Percentiles rank a stretch among this genome's conserved stretches.
Evolutionary conservation across 2,113 vertebrate genomes (phyloP).

Genomic region (Tapirus terrestris): DNA sequence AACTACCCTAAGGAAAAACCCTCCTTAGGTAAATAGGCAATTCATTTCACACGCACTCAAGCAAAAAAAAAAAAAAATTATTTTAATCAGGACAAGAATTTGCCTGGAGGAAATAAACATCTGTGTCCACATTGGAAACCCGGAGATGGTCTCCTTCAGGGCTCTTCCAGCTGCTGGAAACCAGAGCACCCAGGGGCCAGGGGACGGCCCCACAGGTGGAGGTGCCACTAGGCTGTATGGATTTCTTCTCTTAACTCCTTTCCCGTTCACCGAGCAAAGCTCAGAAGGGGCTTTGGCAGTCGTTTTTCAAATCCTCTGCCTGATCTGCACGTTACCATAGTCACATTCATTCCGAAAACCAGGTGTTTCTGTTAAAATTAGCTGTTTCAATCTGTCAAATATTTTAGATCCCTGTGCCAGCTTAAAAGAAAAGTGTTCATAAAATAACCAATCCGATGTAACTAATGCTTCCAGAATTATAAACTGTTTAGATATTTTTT

Average conservation of each 20-base stretch:
- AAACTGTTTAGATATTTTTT: neutral
- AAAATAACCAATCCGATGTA: slow-evolving; percentile 17
- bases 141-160: neutral
- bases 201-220: neutral
- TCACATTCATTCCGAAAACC: slow-evolving; percentile 42
- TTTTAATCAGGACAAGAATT: neutral
- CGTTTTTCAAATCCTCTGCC: neutral
- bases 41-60: neutral
- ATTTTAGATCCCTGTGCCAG: neutral
- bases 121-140: neutral
- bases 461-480: neutral
- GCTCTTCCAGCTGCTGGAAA: neutral
- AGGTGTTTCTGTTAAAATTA: slow-evolving; percentile 75
- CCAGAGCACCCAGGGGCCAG: neutral
- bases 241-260: neutral
- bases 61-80: neutral
- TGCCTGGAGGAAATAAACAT: neutral
- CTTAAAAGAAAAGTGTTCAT: neutral
- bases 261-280: neutral
- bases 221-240: neutral
- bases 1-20: neutral
- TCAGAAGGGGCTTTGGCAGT: neutral
- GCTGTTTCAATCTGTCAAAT: slow-evolving; percentile 54
- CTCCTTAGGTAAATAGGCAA: neutral
- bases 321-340: slow-evolving; percentile 48